Base-by-base conservation (phyloP, 2,888 invertebrate genomes). In the Pollenia amentaria region DNA sequence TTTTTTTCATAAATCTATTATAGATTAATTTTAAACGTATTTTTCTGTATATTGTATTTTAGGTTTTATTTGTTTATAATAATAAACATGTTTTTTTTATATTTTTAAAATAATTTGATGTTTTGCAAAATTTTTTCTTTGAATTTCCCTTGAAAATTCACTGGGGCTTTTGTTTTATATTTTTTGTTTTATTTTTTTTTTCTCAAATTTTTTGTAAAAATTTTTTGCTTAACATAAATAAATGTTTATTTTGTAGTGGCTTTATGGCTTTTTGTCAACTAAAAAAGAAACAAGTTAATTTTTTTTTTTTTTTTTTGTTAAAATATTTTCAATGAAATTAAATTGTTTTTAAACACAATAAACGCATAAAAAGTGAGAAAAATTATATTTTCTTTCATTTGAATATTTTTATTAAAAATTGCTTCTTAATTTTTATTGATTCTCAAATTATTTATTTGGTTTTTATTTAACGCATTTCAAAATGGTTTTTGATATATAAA, bases 211-310 rank as follows among this genome's bases (percentile, higher is more conserved):
- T 8, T 16, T 64, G 42, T 2, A 3, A n/a, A 9, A n/a, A 53
- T 64, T 44, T 3, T 64, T 44, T 3, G 29, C 48, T 7, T 62
- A 3, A 21, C 1, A 7, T 64, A 51, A 55, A 6, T 29, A 29
- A 29, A 29, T 53, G 64, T 77, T 62, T 69, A 60, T 69, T 79
- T 60, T 48, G 2, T 55, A 46, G 44, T 42, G 46, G 57, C 40
- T 79, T 80, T 65, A 65, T 80, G 11, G 55, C 65, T 65, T 57
- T 57, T 55, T 80, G 80, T 73, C 80, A 80, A 80, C 80, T 64
- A 38, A 48, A 55, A 38, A 29, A 65, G 46, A 55, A 55, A 73
- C 51, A 64, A 12, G 40, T 29, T 29, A 29, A 29, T 0, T 29
- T 29, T 29, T 29, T 6, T 29, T 29, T 29, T 29, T 6, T 29